These are phyloP conservation scores for Anastatus disparis DNA, from an alignment of 1,140 invertebrate genomes.

Conservation along the genomic window DNA sequence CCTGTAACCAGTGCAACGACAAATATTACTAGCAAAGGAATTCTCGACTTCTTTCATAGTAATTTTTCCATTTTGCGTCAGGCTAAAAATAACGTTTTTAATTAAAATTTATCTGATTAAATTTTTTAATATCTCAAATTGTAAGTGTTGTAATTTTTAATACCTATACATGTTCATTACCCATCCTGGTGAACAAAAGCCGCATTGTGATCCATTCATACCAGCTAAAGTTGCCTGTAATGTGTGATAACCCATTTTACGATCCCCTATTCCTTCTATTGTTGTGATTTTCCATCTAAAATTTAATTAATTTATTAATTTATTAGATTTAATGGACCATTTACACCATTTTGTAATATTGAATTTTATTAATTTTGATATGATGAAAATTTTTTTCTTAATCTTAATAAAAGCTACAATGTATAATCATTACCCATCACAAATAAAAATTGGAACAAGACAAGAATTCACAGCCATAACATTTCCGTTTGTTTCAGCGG, in stretches of 20 bases:
- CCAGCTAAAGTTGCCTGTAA: slow-evolving; percentile 76
- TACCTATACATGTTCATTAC: slow-evolving; percentile 87
- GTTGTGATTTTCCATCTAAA: slow-evolving; percentile 81
- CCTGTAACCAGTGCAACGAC: slow-evolving; percentile 88
- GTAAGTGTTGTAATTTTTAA: neutral
- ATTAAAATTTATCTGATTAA: too few species aligned
- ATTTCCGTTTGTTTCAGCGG: slow-evolving; percentile 68
- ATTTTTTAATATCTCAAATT: too few species aligned
- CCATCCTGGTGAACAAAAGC: slow-evolving; percentile 85
- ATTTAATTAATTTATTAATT: too few species aligned
- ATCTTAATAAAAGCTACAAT: too few species aligned
- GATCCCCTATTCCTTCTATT: slow-evolving; percentile 80
- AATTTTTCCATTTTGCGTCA: slow-evolving; percentile 60
- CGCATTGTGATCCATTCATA: slow-evolving; percentile 83
- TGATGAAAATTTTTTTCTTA: too few species aligned
- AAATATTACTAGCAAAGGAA: slow-evolving; percentile 84
- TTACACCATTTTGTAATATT: too few species aligned
- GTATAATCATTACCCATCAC: slow-evolving; percentile 68
- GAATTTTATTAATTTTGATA: too few species aligned
- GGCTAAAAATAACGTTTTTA: slow-evolving; percentile 39
- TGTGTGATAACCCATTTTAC: slow-evolving; percentile 75
- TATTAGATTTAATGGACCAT: too few species aligned
- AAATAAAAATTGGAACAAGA: slow-evolving; percentile 59
- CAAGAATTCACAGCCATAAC: slow-evolving; percentile 78
- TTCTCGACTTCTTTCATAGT: slow-evolving; percentile 79